These are phyloP conservation scores for Pelobates fuscus DNA, from an alignment of 2,113 vertebrate genomes.

Conservation along the genomic window DNA sequence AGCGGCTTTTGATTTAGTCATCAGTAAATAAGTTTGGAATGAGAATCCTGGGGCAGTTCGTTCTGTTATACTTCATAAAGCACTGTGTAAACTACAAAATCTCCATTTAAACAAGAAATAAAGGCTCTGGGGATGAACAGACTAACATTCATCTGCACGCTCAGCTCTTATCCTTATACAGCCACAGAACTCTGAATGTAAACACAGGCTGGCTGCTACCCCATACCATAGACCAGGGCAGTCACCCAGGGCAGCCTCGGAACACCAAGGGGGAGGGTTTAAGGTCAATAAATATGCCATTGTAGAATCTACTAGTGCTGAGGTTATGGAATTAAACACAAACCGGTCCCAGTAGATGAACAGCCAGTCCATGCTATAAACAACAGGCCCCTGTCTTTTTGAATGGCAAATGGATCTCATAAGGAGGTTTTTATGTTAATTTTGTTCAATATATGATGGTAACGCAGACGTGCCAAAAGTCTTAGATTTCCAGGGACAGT, in stretches of 20 bases:
- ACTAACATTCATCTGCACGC: background rate
- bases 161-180: conserved; percentile 7
- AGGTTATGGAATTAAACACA: background rate
- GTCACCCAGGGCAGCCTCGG: background rate
- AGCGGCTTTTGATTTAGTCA: no score
- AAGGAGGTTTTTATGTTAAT: no score
- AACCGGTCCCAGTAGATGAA: no score
- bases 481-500: no score
- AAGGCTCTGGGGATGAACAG: background rate
- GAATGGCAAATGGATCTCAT: background rate
- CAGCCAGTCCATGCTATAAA: background rate
- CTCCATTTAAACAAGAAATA: background rate
- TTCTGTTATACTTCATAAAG: background rate
- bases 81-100: background rate
- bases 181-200: conserved; percentile 26
- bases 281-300: conserved; percentile 29
- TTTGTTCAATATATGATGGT: no score
- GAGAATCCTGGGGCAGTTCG: no score
- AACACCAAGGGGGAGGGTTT: conserved; percentile 15
- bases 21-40: no score
- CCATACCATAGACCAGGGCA: background rate
- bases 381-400: background rate
- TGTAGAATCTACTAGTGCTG: conserved; percentile 10
- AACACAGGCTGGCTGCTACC: conserved; percentile 22
- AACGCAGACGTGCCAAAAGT: no score